Base-by-base conservation (phyloP, 2,797 vertebrate genomes). In the Acipenser oxyrinchus region DNA sequence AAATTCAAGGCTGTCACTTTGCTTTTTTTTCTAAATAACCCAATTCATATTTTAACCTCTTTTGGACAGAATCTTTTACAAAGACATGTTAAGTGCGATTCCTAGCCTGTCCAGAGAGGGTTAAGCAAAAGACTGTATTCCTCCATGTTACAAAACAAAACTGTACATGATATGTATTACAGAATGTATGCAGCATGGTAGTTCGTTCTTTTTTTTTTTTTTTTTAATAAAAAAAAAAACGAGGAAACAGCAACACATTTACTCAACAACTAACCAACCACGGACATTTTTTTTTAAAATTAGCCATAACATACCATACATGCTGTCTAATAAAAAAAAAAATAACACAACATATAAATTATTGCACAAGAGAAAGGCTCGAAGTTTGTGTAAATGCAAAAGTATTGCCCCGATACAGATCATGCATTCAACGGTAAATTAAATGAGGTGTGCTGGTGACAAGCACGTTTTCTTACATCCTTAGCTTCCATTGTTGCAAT, bases 331-430 rank as follows among this genome's bases (percentile, higher is more conserved):
- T 92, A 86, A 82, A 71, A 81, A 86, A 83, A 87, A 87, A 95
- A 95, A 90, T 93, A 95, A 95, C 93, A 98, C 94, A 92, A 95
- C 93, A 96, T 96, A 94, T 96, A 98, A 98, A 98, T 99, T 98
- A 99, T 99, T 99, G 96, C 96, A 99, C 96, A 98, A 98, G 94
- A 99, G 95, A 98, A 98, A 99, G 96, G 96, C 96, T 98, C 92
- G 93, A 96, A 96, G 93, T 97, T 94, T 97, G 95, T 93, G 93
- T 96, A 93, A 96, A 97, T 97, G 95, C 95, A 95, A 96, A 92
- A 95, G 92, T 98, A 98, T 99, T 99, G 95, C 95, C 96, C 95
- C 94, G 88, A 96, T 95, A 98, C 93, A 97, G 92, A 96, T 95
- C 95, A 99, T 99, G 96, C 96, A 98, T 96, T 98, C 94, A 93